Conservation (phyloP, 2,888 invertebrate genomes). For the Andrena chrysosceles region DNA sequence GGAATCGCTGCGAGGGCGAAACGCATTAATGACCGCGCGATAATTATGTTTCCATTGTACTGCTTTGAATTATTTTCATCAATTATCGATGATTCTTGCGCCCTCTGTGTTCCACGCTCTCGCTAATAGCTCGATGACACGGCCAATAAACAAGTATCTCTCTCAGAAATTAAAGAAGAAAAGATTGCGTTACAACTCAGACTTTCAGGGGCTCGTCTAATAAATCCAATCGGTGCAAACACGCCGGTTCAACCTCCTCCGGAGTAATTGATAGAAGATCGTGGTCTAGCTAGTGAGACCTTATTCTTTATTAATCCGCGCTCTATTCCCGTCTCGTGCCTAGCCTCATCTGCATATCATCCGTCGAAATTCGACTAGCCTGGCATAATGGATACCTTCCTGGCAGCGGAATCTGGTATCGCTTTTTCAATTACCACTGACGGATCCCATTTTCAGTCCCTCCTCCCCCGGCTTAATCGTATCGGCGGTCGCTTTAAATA, state of each 20-base stretch:
- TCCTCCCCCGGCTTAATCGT: not conserved
- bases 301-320: conserved; percentile 21
- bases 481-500: conserved; percentile 2
- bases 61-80: conserved; percentile 29
- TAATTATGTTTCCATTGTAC: conserved; percentile 35
- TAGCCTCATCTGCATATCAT: conserved; percentile 31
- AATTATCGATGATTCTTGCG: not conserved
- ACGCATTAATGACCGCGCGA: conserved; percentile 30
- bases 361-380: not conserved
- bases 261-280: not conserved
- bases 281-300: not conserved
- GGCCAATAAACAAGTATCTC: not conserved
- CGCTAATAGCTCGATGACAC: too few species aligned
- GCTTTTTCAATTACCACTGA: conserved; percentile 42
- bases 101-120: accelerated
- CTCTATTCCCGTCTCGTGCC: conserved; percentile 14
- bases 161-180: too few species aligned
- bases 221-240: not conserved
- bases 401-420: not conserved
- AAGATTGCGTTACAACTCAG: too few species aligned
- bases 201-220: too few species aligned
- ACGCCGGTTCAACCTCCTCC: not conserved
- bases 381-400: not conserved
- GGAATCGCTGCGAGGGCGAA: conserved; percentile 15
- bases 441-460: conserved; percentile 33